Percentiles rank a stretch among this genome's conserved stretches.
Conservation (phyloP, 2,113 vertebrate species). For the Pao palembangensis region DNA sequence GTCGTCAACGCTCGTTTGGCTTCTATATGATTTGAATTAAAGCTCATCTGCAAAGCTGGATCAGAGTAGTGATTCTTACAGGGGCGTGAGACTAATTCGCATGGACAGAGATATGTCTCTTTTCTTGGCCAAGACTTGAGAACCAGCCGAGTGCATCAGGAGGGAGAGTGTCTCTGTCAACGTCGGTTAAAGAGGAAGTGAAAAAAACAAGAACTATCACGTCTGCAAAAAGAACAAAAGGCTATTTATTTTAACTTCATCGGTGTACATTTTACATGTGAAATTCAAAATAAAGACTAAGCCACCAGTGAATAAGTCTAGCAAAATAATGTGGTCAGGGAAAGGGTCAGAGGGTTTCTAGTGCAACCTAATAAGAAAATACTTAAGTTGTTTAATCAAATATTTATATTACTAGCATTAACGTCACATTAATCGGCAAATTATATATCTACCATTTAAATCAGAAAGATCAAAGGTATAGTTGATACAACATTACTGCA, state of each 20-base stretch:
- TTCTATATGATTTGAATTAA: neutral
- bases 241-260: conserved; percentile 82
- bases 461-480: conserved; percentile 81
- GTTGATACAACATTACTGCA: conserved; percentile 98
- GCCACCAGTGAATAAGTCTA: conserved; percentile 75
- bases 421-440: conserved; percentile 80
- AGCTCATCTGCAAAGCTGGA: conserved; percentile 5
- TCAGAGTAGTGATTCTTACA: conserved; percentile 5
- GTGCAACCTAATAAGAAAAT: conserved; percentile 54
- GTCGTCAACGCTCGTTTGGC: neutral
- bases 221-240: conserved; percentile 79
- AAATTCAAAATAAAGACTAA: conserved; percentile 75
- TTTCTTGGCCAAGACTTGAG: neutral
- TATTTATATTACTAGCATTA: conserved; percentile 82
- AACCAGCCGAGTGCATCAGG: neutral
- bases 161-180: neutral
- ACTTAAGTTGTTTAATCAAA: conserved; percentile 70
- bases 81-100: conserved; percentile 14
- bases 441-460: conserved; percentile 77
- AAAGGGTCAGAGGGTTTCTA: conserved; percentile 66
- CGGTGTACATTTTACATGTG: conserved; percentile 78
- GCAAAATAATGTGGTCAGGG: conserved; percentile 44
- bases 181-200: neutral
- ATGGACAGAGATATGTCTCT: neutral
- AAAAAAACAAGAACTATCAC: conserved; percentile 62